Evolutionary conservation across 2,888 invertebrate genomes (phyloP), one percentile per base, ranked within the genome.

Genomic region (Epinotia demarniana): DNA sequence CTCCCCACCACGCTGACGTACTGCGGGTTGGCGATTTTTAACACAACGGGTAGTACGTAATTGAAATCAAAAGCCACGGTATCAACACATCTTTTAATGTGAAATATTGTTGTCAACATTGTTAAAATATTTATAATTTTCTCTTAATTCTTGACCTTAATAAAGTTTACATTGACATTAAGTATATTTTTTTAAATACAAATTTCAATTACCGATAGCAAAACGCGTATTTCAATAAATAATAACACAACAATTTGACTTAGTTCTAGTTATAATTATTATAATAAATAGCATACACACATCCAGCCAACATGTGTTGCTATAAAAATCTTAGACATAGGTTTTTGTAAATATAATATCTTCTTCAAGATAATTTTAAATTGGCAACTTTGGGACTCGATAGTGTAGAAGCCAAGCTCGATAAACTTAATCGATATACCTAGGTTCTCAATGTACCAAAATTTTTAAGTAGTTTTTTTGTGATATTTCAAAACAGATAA

Each of bases 81-180:
- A 46, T 39, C 71, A 74, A 72, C 75, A 71, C 75, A 66, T 66
- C 55, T 71, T 75, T 75, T 75, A 75, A 71, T 75, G 71, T 55
- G 70, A 61, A 83, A 83, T 83, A 82, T 81, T 83, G 86, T 86
- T 87, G 84, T 87, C 85, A 87, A 88, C 85, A 85, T 85, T 86
- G 85, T 81, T 80, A 78, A 75, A 78, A 55, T 61, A 72, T 62
- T 60, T 13, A 46, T 68, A 46, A 55, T 19, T 1, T 39, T 43
- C 11, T 68, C 23, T 68, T 19, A 43, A 61, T 19, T 12, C 19
- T 67, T 63, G 16, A 13, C 46, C 55, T 23, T 58, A 61, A 11
- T 53, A 18, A 69, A 8, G 46, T 69, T 61, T 23, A 23, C 57
- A 46, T 58, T 58, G 39, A 43, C n/a, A 69, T 60, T 69, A 46